Conservation (phyloP, 2,888 invertebrate species). For the Noctua janthe region DNA sequence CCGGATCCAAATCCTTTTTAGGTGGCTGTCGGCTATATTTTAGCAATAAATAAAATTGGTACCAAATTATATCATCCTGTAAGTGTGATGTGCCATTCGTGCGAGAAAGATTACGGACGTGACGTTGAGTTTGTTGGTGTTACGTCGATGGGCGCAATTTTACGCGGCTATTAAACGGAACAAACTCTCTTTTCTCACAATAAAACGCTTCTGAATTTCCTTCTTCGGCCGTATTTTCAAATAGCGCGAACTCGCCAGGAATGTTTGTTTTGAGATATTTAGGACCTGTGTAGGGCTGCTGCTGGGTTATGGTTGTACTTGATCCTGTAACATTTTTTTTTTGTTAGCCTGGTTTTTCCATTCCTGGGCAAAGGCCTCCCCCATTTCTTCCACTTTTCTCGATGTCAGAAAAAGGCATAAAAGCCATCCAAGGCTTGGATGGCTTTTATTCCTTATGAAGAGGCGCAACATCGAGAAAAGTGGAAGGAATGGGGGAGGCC, state of each 20-base stretch:
- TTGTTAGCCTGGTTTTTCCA: too few relatives aligned
- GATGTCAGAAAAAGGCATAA: too few relatives aligned
- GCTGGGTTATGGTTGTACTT: constrained; percentile 68
- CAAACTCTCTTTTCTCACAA: constrained; percentile 76
- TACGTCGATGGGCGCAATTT: constrained; percentile 76
- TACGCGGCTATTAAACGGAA: constrained; percentile 79
- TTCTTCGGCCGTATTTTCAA: constrained; percentile 78
- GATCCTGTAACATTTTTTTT: not conserved
- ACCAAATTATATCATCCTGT: constrained; percentile 75
- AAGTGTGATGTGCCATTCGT: constrained; percentile 74
- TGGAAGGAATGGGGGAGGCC: too few relatives aligned
- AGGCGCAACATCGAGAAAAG: too few relatives aligned
- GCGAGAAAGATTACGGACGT: constrained; percentile 83
- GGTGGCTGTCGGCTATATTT: constrained; percentile 66
- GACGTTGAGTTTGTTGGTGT: constrained; percentile 71
- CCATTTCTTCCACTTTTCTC: too few relatives aligned
- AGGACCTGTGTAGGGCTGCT: constrained; percentile 69
- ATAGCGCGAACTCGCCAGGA: constrained; percentile 75
- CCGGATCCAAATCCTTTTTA: constrained; percentile 64
- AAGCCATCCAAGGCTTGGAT: too few relatives aligned
- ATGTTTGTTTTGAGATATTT: constrained; percentile 84
- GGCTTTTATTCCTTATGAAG: too few relatives aligned
- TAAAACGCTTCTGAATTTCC: constrained; percentile 80
- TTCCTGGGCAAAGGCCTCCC: too few relatives aligned
- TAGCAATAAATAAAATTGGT: constrained; percentile 69